These are phyloP conservation scores for Mechanitis messenoides DNA, from an alignment of 2,888 invertebrate genomes.

Conservation along the genomic window DNA sequence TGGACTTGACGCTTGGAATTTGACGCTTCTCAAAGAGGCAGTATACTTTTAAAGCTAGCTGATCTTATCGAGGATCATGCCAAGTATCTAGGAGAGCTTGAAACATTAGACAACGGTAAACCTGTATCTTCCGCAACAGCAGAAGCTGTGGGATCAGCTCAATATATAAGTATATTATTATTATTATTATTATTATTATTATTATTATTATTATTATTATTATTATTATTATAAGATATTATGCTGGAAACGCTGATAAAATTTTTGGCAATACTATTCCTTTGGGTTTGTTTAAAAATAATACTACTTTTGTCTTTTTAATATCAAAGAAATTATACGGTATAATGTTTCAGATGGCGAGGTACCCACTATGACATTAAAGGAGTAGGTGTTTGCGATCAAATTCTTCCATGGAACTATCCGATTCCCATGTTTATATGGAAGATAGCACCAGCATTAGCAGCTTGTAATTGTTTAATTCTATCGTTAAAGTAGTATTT, in stretches of 20 bases:
- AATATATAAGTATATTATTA: too few relatives aligned
- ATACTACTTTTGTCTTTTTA: conserved; percentile 71
- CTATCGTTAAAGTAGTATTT: not conserved
- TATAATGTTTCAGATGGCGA: conserved; percentile 48
- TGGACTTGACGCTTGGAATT: conserved; percentile 76
- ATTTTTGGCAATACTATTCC: conserved; percentile 80
- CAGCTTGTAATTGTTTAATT: conserved; percentile 64
- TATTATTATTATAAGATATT: too few relatives aligned
- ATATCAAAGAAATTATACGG: too few relatives aligned
- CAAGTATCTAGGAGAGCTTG: conserved; percentile 86
- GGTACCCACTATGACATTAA: conserved; percentile 87
- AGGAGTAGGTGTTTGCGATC: conserved; percentile 91
- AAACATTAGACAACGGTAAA: conserved; percentile 96
- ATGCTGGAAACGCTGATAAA: conserved; percentile 95
- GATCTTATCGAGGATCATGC: conserved; percentile 86
- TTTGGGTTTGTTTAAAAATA: too few relatives aligned
- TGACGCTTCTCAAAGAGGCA: conserved; percentile 87
- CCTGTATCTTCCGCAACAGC: conserved; percentile 84
- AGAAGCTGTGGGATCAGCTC: conserved; percentile 80
- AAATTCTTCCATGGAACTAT: conserved; percentile 97
- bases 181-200: too few relatives aligned
- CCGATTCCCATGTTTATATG: conserved; percentile 94
- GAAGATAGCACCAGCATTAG: conserved; percentile 90
- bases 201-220: too few relatives aligned
- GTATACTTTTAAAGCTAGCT: conserved; percentile 83